Evolutionary conservation across 2,888 invertebrate species (phyloP).

Genomic region (Lissocephala sabroskyi): DNA sequence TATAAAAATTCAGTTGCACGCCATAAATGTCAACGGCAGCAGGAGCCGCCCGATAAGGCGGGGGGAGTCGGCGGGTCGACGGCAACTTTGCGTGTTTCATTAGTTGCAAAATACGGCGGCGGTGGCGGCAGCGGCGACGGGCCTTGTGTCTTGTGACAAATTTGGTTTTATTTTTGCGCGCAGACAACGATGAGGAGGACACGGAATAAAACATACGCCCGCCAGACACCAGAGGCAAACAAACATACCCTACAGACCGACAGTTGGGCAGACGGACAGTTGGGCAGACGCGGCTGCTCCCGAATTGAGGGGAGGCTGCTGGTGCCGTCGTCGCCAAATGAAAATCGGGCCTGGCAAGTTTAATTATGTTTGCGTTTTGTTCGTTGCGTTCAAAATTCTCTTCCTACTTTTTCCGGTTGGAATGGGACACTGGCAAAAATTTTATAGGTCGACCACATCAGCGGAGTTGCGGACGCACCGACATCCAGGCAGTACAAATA

Average conservation of each 20-base stretch:
- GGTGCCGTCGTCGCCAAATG: not conserved
- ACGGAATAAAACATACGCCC: constrained; percentile 40
- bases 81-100: constrained; percentile 48
- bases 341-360: constrained; percentile 39
- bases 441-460: not conserved
- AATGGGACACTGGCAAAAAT: constrained; percentile 15
- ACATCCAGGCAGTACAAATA: no score
- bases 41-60: not conserved
- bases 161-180: constrained; percentile 52
- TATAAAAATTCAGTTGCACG: constrained; percentile 60
- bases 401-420: constrained; percentile 22
- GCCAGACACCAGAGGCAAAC: no score
- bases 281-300: no score
- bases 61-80: not conserved
- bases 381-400: constrained; percentile 39
- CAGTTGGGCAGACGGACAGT: no score
- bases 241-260: no score
- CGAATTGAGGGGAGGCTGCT: not conserved
- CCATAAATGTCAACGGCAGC: constrained; percentile 53
- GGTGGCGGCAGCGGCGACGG: constrained; percentile 15
- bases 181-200: constrained; percentile 7
- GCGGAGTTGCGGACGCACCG: no score
- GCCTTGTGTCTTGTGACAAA: constrained; percentile 43
- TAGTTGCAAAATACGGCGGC: constrained; percentile 53
- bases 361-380: constrained; percentile 60